Base-by-base conservation (phyloP, 2,797 vertebrate species). In the Synaphobranchus kaupii region DNA sequence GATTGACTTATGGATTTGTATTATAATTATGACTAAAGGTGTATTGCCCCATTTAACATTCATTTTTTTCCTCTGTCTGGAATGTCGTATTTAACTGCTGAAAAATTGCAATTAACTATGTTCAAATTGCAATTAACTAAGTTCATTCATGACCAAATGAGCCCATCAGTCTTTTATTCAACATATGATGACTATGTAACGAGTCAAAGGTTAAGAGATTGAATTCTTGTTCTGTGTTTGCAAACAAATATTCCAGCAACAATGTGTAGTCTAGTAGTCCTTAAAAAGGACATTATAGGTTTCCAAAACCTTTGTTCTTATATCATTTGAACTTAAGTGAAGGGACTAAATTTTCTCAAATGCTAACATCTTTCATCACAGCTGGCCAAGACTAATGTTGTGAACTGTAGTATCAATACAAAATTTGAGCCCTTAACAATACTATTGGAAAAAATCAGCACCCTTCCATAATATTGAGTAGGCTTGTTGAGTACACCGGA, bases 1-100 rank as follows among this genome's bases (percentile, higher is more conserved):
- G 89, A 87, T 88, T 88, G 84, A 76, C 54, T 25, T 81, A 48
- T 81, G 20, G 7, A 50, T 81, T 12, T n/a, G 25, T 81, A n/a
- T 81, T 50, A n/a, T 9, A 50, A n/a, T n/a, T 81, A 50, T 76
- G 28, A 13, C 44, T 81, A 84, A 84, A 84, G 6, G 54, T 84
- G 83, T 34, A 60, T n/a, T 34, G 83, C 20, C 78, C 50, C 28
- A 84, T 31, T 56, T 84, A 60, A 10, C 9, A 17, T 58, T 58
- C 52, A 54, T 1, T 0, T 66, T 68, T 68, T 28, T 28, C 28
- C 25, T n/a, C 10, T 28, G 63, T 68, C 28, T 68, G 63, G n/a
- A 68, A 68, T 68, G 63, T n/a, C 25, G 15, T 10, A 68, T 68
- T 28, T 68, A 28, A 28, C 25, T 68, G 47, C 25, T 20, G 12